phyloP scores from a whole-genome alignment of 2,113 vertebrate species.

The Chlamydotis undulata region DNA sequence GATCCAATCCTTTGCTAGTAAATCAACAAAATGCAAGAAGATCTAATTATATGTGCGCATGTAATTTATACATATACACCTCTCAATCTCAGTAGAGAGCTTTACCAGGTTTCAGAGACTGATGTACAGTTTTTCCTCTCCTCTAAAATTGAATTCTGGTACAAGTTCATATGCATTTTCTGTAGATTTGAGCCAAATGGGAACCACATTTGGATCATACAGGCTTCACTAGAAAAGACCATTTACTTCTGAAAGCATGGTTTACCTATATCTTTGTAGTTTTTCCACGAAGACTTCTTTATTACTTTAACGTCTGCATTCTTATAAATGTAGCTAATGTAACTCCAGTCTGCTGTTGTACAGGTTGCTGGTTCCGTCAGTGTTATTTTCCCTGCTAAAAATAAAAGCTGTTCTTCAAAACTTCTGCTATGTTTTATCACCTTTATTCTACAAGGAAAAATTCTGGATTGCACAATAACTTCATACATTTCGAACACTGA shows the following conservation, averaged over 20 bases:
- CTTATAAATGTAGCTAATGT: not conserved
- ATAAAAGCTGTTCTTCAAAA: conserved; percentile 22
- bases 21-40: not conserved
- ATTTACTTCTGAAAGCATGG: not conserved
- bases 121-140: not conserved
- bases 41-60: not conserved
- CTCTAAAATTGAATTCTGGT: not conserved
- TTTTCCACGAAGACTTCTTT: not conserved
- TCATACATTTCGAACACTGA: not conserved
- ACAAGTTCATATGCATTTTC: not conserved
- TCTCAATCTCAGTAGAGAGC: not conserved
- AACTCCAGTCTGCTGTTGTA: not conserved
- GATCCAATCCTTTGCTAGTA: not conserved
- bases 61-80: not conserved
- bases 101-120: not conserved
- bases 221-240: not conserved
- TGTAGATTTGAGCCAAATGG: not conserved
- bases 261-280: not conserved
- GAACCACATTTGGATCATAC: not conserved
- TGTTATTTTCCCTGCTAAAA: conserved; percentile 25
- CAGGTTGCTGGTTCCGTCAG: not conserved
- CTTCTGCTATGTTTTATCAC: not conserved
- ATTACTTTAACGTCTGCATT: not conserved
- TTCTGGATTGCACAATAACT: not conserved
- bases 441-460: not conserved